Evolutionary conservation across 2,113 vertebrate genomes (phyloP).

Genomic region (Cettia cetti): DNA sequence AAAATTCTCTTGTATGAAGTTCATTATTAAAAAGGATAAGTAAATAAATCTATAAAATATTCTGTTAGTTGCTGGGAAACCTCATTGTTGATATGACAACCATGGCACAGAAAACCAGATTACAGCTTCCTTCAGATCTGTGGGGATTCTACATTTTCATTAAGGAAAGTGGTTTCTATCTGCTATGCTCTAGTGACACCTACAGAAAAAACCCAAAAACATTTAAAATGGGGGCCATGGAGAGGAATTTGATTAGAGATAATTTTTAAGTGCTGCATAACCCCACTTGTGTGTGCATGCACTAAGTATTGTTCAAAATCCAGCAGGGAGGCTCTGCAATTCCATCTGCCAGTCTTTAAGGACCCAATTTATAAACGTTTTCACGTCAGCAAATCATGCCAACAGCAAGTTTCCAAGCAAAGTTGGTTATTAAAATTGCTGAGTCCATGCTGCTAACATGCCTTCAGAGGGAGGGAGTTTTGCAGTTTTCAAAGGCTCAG

Average conservation of each 20-base stretch:
- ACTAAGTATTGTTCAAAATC: neutral
- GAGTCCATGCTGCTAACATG: constrained; percentile 27
- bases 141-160: constrained; percentile 27
- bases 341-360: neutral
- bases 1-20: constrained; percentile 41
- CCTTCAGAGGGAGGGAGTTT: neutral
- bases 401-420: constrained; percentile 20
- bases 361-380: constrained; percentile 7
- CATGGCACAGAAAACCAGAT: constrained; percentile 62
- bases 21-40: constrained; percentile 62
- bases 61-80: constrained; percentile 74
- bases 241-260: neutral
- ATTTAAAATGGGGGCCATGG: neutral
- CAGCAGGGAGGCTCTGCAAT: neutral
- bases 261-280: neutral
- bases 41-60: constrained; percentile 72
- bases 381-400: constrained; percentile 21
- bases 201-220: constrained; percentile 61
- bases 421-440: constrained; percentile 8
- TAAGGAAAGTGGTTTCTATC: constrained; percentile 43
- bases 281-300: neutral
- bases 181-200: constrained; percentile 75
- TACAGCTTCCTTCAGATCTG: constrained; percentile 45
- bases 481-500: constrained; percentile 12
- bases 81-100: constrained; percentile 80